Conservation (phyloP, 2,888 invertebrate genomes). For the Conops quadrifasciatus region DNA sequence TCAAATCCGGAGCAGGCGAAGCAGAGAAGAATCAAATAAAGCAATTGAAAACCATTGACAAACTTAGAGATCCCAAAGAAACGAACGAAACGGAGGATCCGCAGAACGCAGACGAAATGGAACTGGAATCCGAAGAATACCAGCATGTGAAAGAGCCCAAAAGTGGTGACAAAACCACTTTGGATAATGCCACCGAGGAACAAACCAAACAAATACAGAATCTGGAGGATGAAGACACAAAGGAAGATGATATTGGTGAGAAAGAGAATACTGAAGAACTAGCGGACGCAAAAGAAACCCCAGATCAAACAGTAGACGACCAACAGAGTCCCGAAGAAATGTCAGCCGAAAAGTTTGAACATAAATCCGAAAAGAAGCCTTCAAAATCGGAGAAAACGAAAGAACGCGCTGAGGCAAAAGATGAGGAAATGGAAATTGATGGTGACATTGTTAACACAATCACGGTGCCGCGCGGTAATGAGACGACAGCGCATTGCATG, state of each 20-base stretch:
- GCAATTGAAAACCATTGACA: constrained; percentile 67
- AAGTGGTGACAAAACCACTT: constrained; percentile 75
- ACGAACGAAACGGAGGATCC: constrained; percentile 62
- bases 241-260: constrained; percentile 69
- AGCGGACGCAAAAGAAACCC: constrained; percentile 64
- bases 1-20: constrained; percentile 50
- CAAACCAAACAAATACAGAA: constrained; percentile 74
- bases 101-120: constrained; percentile 62
- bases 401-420: constrained; percentile 64
- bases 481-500: constrained; percentile 82
- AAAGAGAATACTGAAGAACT: constrained; percentile 63
- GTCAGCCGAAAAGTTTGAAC: constrained; percentile 67
- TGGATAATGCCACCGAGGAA: constrained; percentile 83
- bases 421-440: constrained; percentile 72
- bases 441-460: constrained; percentile 77
- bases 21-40: constrained; percentile 61
- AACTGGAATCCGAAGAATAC: constrained; percentile 73
- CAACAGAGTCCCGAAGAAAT: constrained; percentile 55
- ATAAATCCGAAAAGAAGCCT: constrained; percentile 59
- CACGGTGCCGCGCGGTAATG: constrained; percentile 73
- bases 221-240: constrained; percentile 70
- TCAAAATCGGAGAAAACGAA: constrained; percentile 64
- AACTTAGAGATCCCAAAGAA: constrained; percentile 62
- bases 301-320: constrained; percentile 40
- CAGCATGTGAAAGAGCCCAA: constrained; percentile 86